Evolutionary conservation across 1,140 invertebrate genomes (phyloP), one percentile per base, ranked within the genome.

Genomic region (Danaus plexippus): DNA sequence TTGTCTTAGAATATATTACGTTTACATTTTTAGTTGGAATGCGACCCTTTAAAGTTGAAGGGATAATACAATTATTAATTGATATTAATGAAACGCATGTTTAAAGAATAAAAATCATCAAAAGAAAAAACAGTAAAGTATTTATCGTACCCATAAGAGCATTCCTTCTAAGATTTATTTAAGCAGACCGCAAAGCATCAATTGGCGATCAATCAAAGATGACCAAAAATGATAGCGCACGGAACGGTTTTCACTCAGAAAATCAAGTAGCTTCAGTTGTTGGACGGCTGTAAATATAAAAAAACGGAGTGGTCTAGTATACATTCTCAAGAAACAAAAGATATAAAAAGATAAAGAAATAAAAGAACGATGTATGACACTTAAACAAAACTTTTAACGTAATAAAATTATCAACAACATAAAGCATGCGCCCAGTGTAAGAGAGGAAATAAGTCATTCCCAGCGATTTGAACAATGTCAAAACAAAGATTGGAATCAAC

Each of bases 1-100:
- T 74, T 69, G 69, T 72, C 73, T 77, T 73, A 60, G 64, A 64
- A 71, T 70, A 69, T 58, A 51, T 44, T 52, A 53, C 56, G 22
- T 32, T 32, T 32, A 32, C 7, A 32, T 32, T 32, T 8, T 32
- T 32, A 32, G 5, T 32, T 32, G 22, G 7, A 32, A 32, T 3
- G 49, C 49, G 40, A 51, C 43, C 49, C 40, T 42, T 51, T 41
- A 51, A 51, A 43, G 11, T 13, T 51, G 40, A 41, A 10, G 42
- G n/a, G 49, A 42, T 32, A 8, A 32, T 32, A 4, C 22, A 32
- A 32, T 32, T 32, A 32, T 15, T 32, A 32, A 6, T 32, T 32
- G 4, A 32, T 32, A 7, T 42, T 51, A 42, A 41, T 51, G 11
- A 11, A 18, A 15, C 3, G 47, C n/a, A n/a, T 47, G 47, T 47